Conservation (phyloP, 2,113 vertebrate species). For the Leucopsar rothschildi region DNA sequence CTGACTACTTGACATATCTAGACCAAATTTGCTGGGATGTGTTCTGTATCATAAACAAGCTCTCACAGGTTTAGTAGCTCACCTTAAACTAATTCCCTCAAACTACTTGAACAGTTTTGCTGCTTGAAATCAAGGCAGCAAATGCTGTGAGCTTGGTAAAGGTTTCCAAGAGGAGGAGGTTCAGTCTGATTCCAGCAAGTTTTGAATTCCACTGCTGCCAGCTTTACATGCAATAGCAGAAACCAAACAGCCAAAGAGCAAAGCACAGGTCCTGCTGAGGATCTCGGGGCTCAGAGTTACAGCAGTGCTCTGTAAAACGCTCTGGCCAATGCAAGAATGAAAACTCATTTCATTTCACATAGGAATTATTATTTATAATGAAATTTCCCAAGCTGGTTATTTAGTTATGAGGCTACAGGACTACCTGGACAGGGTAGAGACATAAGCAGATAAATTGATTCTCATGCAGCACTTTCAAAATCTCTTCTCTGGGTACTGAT, state of each 20-base stretch:
- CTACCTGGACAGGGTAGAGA: background rate
- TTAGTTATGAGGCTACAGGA: background rate
- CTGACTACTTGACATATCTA: background rate
- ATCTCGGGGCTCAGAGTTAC: background rate
- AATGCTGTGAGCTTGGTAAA: background rate
- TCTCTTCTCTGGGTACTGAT: background rate
- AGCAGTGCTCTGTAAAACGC: background rate
- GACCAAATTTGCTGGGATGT: background rate
- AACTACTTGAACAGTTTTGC: background rate
- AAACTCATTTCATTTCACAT: background rate
- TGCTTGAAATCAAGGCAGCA: background rate
- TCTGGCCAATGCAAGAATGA: background rate
- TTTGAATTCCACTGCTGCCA: background rate
- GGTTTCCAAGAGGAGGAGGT: background rate
- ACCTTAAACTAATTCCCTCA: background rate
- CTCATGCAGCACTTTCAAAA: background rate
- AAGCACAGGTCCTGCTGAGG: background rate
- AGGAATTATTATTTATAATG: background rate
- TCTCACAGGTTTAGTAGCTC: background rate
- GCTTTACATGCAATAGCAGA: background rate
- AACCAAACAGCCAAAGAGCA: background rate
- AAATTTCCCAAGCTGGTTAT: background rate
- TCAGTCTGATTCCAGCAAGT: background rate
- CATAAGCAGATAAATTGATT: background rate
- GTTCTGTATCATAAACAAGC: background rate